These are phyloP conservation scores for Orycteropus afer DNA, from an alignment of 2,113 vertebrate genomes.

Conservation along the genomic window DNA sequence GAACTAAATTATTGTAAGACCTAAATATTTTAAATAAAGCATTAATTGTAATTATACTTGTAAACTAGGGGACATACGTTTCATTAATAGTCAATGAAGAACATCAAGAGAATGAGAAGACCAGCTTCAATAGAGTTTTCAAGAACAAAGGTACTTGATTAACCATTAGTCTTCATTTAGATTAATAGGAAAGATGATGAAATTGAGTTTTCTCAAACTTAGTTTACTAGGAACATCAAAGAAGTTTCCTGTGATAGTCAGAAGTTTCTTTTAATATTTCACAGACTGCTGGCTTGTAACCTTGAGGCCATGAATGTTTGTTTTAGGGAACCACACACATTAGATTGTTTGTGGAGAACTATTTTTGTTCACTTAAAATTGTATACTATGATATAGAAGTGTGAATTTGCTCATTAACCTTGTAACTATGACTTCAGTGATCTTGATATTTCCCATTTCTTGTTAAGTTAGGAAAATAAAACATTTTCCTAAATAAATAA, in stretches of 20 bases:
- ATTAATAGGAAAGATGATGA: not conserved
- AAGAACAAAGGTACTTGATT: not conserved
- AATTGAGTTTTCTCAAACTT: not conserved
- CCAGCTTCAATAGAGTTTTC: not conserved
- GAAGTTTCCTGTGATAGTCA: not conserved
- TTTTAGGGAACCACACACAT: not conserved
- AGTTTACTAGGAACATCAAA: not conserved
- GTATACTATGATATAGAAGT: not conserved
- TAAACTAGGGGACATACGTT: not conserved
- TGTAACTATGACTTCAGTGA: not conserved
- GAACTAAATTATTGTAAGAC: not conserved
- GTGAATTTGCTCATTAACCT: not conserved
- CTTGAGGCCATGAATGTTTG: not conserved
- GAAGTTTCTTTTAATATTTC: not conserved
- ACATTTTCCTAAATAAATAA: not conserved
- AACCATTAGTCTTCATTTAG: not conserved
- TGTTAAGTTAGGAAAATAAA: not conserved
- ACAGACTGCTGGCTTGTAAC: not conserved
- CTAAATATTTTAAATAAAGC: not conserved
- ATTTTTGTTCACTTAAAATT: not conserved
- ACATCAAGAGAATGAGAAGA: not conserved
- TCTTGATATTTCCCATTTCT: not conserved
- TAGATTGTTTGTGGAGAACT: not conserved
- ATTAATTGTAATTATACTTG: not conserved
- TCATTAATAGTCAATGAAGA: not conserved